Evolutionary conservation across 2,113 vertebrate genomes (phyloP).

Genomic region (Macaca mulatta): DNA sequence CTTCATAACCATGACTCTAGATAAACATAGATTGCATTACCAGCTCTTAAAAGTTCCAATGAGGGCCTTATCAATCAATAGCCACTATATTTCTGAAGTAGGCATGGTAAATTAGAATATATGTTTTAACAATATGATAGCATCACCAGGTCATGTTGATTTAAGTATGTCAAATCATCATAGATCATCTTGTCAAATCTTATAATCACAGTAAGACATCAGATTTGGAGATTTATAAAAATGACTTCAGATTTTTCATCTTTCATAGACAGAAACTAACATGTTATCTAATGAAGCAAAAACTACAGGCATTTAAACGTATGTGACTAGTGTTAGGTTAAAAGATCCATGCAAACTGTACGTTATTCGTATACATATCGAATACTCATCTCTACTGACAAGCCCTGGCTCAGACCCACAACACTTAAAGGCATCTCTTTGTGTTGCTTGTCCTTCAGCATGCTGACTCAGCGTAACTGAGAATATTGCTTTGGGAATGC

Average conservation of each 20-base stretch:
- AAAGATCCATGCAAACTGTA: neutral
- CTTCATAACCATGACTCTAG: neutral
- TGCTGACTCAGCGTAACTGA: slow-evolving; percentile 63
- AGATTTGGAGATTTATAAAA: neutral
- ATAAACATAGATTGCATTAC: neutral
- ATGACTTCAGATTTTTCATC: neutral
- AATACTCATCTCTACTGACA: neutral
- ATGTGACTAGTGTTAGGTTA: neutral
- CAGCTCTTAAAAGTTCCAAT: neutral
- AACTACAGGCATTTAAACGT: neutral
- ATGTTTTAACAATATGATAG: neutral
- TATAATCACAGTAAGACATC: neutral
- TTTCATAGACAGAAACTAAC: neutral
- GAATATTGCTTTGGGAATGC: slow-evolving; percentile 33
- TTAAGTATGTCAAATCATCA: slow-evolving; percentile 50
- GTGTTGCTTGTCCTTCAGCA: slow-evolving; percentile 9
- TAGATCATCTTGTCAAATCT: slow-evolving; percentile 22
- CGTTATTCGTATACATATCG: neutral
- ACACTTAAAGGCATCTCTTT: neutral
- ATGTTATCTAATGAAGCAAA: neutral
- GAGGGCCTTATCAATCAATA: neutral
- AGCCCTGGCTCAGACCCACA: neutral
- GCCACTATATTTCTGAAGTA: slow-evolving; percentile 20
- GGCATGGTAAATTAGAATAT: neutral
- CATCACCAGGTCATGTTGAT: neutral